These are phyloP conservation scores for Crotalus helleri DNA, from an alignment of 2,113 vertebrate species.

Conservation along the genomic window DNA sequence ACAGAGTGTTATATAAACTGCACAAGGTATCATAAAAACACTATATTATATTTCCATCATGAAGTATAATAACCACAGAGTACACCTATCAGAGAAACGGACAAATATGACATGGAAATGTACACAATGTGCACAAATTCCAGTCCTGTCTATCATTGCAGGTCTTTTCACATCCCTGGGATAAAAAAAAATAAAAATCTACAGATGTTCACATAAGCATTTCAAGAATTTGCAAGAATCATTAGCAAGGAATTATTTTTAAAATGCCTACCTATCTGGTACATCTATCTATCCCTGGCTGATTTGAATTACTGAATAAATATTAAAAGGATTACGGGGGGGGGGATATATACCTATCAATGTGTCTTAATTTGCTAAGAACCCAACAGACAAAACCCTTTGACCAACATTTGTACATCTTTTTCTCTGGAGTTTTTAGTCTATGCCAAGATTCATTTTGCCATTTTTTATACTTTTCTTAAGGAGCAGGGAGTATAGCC, in stretches of 20 bases:
- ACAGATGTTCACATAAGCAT: not conserved
- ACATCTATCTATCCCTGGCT: not conserved
- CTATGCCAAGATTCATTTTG: not conserved
- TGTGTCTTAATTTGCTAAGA: not conserved
- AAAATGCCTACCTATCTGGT: not conserved
- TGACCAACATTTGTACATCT: not conserved
- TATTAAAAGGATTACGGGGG: not conserved
- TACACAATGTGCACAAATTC: not conserved
- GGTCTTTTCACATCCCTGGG: not conserved
- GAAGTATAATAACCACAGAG: not conserved
- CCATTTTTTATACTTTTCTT: not conserved
- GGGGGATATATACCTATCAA: not conserved
- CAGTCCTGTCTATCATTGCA: not conserved
- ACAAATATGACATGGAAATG: not conserved
- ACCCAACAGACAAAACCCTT: not conserved
- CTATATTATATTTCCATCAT: not conserved
- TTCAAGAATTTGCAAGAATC: not conserved
- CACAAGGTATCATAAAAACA: not conserved
- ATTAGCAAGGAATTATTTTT: not conserved
- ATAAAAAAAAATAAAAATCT: not conserved
- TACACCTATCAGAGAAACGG: not conserved
- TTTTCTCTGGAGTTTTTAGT: not conserved
- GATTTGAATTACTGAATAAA: not conserved
- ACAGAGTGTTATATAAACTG: not conserved
- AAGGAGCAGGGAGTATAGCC: not conserved